Evolutionary conservation across 2,888 invertebrate species (phyloP).

Genomic region (Orchestes rusci): DNA sequence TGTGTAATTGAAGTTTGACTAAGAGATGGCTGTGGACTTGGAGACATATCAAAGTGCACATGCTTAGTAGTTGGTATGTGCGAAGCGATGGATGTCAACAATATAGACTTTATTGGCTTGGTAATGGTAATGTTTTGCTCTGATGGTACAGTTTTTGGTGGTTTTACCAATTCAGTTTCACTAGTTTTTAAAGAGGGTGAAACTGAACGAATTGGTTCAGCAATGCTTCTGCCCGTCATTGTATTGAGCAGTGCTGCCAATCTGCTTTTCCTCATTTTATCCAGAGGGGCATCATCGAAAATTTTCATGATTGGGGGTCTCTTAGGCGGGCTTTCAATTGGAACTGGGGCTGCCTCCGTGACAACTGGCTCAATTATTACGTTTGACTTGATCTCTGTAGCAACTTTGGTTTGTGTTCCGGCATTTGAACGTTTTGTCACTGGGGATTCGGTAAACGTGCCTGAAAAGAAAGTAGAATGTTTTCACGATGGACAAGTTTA

Average conservation of each 20-base stretch:
- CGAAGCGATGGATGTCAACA: not conserved
- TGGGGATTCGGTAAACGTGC: too few relatives aligned
- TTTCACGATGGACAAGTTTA: too few relatives aligned
- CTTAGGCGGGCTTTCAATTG: constrained; percentile 16
- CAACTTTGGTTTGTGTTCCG: too few relatives aligned
- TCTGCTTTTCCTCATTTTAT: constrained; percentile 38
- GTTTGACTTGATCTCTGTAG: too few relatives aligned
- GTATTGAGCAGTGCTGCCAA: constrained; percentile 38
- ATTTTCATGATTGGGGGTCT: constrained; percentile 27
- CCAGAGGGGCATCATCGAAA: constrained; percentile 37
- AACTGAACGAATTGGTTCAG: not conserved
- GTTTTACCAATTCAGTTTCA: not conserved
- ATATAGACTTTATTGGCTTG: constrained; percentile 33
- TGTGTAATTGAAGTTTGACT: constrained; percentile 10
- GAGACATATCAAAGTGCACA: constrained; percentile 35
- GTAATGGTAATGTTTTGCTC: constrained; percentile 26
- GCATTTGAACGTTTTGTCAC: too few relatives aligned
- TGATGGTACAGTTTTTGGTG: not conserved
- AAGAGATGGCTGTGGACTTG: constrained; percentile 5
- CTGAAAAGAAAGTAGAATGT: too few relatives aligned
- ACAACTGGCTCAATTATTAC: too few relatives aligned
- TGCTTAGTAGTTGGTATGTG: constrained; percentile 31
- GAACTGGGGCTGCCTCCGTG: constrained; percentile 9
- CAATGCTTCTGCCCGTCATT: constrained; percentile 42
- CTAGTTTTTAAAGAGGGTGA: constrained; percentile 30